Evolutionary conservation across 2,888 invertebrate genomes (phyloP), one percentile per base, ranked within the genome.

Genomic region (Schrankia costaestrigalis): DNA sequence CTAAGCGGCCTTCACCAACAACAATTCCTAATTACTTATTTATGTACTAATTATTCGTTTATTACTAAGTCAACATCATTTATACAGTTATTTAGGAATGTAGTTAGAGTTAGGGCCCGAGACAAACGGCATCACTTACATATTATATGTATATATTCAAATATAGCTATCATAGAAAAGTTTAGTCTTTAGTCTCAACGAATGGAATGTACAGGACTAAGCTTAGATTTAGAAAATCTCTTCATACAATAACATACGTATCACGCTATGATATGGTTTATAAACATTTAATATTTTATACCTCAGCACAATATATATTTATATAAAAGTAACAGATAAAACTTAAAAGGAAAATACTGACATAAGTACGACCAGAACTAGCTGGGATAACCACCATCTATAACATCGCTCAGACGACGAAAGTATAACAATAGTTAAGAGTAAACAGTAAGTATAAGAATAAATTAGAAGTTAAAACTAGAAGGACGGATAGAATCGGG

Each of bases 201-300:
- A 41, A 40, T 41, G 64, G 64, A 70, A 66, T 67, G 66, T 66
- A 60, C 57, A 56, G 57, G 48, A 43, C 44, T 57, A 61, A 46
- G 48, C 56, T 60, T 54, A 49, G 31, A 43, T 46, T 52, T 56
- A 56, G 53, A 62, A n/a, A 46, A 58, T 59, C 57, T 63, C 51
- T 54, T 52, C 49, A 51, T 47, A 54, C 38, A 57, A 54, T 57
- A 66, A 66, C 58, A 58, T 60, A 63, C 58, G 63, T 68, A 74
- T 73, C 71, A 72, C 68, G 65, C 63, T 54, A 64, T 76, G 82
- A 82, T 82, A 82, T 82, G 80, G 57, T 72, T 60, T 36, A 61
- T 65, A 71, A 63, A 61, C 47, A 54, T 60, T 24, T 53, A 39
- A 52, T 52, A 56, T 46, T 47, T 61, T 45, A 50, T 50, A 46